phyloP scores from a whole-genome alignment of 1,140 invertebrate species.

The Tetramorium simillimum region DNA sequence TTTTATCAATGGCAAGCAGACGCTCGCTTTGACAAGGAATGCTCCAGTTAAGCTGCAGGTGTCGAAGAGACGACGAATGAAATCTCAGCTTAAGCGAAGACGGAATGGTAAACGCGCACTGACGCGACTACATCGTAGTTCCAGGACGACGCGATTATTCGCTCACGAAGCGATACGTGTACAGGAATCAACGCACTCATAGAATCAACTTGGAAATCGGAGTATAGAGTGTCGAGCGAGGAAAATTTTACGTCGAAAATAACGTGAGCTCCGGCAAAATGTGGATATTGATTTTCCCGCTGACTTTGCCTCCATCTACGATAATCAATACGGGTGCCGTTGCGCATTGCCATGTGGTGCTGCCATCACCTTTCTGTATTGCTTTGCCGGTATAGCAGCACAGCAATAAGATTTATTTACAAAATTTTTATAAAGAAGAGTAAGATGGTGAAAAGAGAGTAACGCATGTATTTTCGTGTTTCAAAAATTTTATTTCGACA shows the following conservation, averaged over 20 bases:
- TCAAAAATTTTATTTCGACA: conserved; percentile 26
- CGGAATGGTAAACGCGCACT: conserved; percentile 32
- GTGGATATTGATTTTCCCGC: conserved; percentile 82
- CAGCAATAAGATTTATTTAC: neutral
- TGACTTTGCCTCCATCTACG: conserved; percentile 81
- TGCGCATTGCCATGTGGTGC: conserved; percentile 63
- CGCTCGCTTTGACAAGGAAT: neutral
- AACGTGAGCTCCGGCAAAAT: conserved; percentile 71
- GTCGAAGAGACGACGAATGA: conserved; percentile 44
- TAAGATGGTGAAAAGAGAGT: neutral
- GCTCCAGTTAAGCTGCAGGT: neutral
- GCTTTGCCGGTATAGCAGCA: conserved; percentile 46
- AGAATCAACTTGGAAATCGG: conserved; percentile 11
- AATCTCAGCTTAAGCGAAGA: conserved; percentile 33
- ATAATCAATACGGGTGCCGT: conserved; percentile 81
- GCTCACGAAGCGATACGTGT: neutral
- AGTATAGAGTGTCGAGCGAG: conserved; percentile 6
- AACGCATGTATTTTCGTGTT: neutral
- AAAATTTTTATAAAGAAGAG: neutral
- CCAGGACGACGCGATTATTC: neutral
- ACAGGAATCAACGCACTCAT: neutral
- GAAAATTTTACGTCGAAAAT: conserved; percentile 73
- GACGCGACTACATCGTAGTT: conserved; percentile 59
- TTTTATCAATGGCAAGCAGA: neutral
- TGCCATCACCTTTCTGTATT: conserved; percentile 68